Evolutionary conservation across 2,113 vertebrate species (phyloP).

Genomic region (Mus musculus): GRCm39 chr17:94298501-94299000

Average conservation of each 20-base stretch:
- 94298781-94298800: neutral
- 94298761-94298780: neutral
- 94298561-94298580: neutral
- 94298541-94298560: neutral
- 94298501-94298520: neutral
- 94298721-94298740: neutral
- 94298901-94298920: neutral
- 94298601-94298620: neutral
- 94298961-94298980: neutral
- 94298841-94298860: neutral
- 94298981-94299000: neutral
- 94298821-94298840: neutral
- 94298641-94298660: neutral
- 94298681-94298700: neutral
- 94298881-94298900: neutral
- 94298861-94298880: neutral
- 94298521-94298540: neutral
- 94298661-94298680: neutral
- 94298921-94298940: neutral
- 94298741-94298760: neutral
- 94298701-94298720: neutral
- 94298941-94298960: neutral
- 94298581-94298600: neutral
- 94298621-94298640: neutral
- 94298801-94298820: neutral